Evolutionary conservation across 1,140 invertebrate species (phyloP).

Genomic region (Drosophila ficusphila): DNA sequence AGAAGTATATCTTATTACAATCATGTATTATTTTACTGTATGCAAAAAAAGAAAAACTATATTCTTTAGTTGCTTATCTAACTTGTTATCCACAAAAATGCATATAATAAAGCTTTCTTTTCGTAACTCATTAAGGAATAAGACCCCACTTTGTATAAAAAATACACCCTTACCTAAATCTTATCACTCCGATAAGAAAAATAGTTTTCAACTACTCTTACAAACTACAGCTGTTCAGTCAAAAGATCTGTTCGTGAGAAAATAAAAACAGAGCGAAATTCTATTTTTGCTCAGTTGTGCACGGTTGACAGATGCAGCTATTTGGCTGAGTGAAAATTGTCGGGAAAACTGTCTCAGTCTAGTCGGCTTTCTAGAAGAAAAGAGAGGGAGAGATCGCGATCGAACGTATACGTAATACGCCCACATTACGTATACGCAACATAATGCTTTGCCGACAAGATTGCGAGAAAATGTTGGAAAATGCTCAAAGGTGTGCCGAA

Average conservation of each 20-base stretch:
- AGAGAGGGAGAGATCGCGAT: slow-evolving; percentile 1
- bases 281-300: slow-evolving; percentile 59
- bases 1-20: too few relatives aligned
- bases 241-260: slow-evolving; percentile 5
- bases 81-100: too few relatives aligned
- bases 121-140: too few relatives aligned
- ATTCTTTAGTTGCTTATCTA: too few relatives aligned
- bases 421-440: slow-evolving; percentile 53
- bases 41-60: too few relatives aligned
- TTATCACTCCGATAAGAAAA: slow-evolving; percentile 24
- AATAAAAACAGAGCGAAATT: slow-evolving; percentile 52
- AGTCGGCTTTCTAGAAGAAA: slow-evolving; percentile 4
- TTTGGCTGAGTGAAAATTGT: slow-evolving; percentile 39
- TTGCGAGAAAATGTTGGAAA: slow-evolving; percentile 48
- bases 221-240: slow-evolving; percentile 14
- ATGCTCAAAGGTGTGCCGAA: neutral
- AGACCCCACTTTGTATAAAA: neutral
- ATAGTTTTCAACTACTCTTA: neutral
- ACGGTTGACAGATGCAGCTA: slow-evolving; percentile 12
- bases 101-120: too few relatives aligned
- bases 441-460: slow-evolving; percentile 51
- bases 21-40: too few relatives aligned
- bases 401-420: slow-evolving; percentile 40
- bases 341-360: slow-evolving; percentile 12
- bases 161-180: neutral